phyloP scores from a whole-genome alignment of 2,113 vertebrate species.

The Mustela lutreola region DNA sequence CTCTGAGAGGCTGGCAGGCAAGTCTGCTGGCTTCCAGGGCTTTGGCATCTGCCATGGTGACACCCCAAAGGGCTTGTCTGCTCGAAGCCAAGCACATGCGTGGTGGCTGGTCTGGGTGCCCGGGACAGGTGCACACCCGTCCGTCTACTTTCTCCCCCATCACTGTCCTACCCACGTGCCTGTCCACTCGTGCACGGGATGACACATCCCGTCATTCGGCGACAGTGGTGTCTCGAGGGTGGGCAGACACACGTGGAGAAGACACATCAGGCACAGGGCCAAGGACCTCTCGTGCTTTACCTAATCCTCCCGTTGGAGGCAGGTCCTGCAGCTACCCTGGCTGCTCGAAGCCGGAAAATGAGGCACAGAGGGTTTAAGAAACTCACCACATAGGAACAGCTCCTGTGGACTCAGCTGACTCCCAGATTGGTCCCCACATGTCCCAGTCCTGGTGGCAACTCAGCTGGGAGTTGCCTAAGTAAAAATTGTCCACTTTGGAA shows the following conservation, averaged over 20 bases:
- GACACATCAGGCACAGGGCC: rapidly evolving
- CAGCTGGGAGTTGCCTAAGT: rapidly evolving
- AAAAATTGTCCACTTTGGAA: background rate
- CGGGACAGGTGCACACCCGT: no score
- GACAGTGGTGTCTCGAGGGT: rapidly evolving
- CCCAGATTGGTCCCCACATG: rapidly evolving
- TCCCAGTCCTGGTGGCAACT: rapidly evolving
- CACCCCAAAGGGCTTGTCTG: background rate
- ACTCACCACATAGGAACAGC: no score
- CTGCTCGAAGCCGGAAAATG: background rate
- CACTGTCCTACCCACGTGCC: rapidly evolving
- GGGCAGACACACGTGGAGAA: background rate
- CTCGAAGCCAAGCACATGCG: background rate
- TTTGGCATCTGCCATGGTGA: background rate
- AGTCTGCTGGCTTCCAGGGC: background rate
- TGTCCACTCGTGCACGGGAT: no score
- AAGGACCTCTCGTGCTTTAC: rapidly evolving
- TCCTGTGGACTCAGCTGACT: background rate
- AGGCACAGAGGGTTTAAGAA: background rate
- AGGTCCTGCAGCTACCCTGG: background rate
- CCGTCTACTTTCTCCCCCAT: background rate
- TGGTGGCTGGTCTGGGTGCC: background rate
- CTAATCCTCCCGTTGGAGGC: rapidly evolving
- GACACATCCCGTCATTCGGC: background rate
- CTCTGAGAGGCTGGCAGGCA: background rate